Base-by-base conservation (phyloP, 2,888 invertebrate genomes). In the Spodoptera exigua region DNA sequence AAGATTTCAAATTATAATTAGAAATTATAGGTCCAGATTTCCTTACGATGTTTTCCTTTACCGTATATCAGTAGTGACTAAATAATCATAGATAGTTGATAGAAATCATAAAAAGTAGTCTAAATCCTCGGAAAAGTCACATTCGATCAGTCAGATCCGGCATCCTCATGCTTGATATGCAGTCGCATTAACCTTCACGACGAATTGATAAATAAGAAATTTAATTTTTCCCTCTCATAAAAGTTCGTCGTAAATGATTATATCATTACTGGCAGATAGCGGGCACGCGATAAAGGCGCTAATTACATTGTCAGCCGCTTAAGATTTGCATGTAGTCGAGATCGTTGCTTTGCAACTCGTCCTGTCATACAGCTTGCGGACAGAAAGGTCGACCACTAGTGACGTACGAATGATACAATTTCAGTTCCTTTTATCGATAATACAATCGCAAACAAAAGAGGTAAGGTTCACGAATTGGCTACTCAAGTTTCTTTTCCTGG, bases 241-340 rank as follows among this genome's bases (percentile, higher is more conserved):
- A 56, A 27, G 27, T 27, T 27, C 27, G 27, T 43, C 35, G 54
- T 71, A 71, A 69, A 69, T 46, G 60, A 73, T 66, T 55, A 59
- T 61, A 40, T 61, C 47, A 59, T 60, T 62, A 52, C 51, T 64
- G 59, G 55, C 55, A 39, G 67, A 49, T 57, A 41, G 43, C 51
- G 48, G 47, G 68, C 74, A 73, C 67, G 70, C 74, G 71, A 74
- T 76, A 60, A 71, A 82, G 61, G 78, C 76, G 82, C 70, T 81
- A 84, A 83, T 81, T 74, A 79, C 76, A 64, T 79, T 79, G 83
- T 83, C 76, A 78, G 66, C 59, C 71, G 76, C 66, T 57, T 63
- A 71, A 73, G 70, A 81, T 81, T 81, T 82, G 79, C 81, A 81
- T 81, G 74, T 70, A 45, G 57, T 45, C 46, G 73, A 66, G 73